Conservation (phyloP, 2,797 vertebrate species). For the Neomorphus geoffroyi region DNA sequence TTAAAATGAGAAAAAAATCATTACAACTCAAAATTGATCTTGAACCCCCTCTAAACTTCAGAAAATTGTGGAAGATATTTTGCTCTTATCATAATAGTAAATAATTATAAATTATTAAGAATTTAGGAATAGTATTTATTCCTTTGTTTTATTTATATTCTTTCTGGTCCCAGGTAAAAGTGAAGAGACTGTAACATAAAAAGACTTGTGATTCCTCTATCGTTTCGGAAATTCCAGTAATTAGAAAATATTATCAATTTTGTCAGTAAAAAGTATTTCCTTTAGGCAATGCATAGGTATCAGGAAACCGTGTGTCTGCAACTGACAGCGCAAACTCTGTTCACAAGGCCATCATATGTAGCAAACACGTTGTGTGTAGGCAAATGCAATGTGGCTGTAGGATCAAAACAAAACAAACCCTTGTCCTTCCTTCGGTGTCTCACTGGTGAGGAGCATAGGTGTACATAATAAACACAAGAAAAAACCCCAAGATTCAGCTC, state of each 20-base stretch:
- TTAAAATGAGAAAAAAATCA: not conserved
- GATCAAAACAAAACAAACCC: not conserved
- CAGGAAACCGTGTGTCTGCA: not conserved
- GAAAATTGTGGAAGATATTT: not conserved
- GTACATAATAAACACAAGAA: not conserved
- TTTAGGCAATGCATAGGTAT: not conserved
- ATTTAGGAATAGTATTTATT: not conserved
- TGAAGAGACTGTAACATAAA: not conserved
- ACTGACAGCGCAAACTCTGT: not conserved
- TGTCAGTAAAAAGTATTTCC: not conserved
- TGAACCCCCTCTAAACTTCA: not conserved
- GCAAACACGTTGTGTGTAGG: not conserved
- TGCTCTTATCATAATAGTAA: not conserved
- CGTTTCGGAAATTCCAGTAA: not conserved
- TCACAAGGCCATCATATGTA: not conserved
- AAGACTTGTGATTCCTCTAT: not conserved
- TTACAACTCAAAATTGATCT: not conserved
- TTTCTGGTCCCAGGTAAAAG: not conserved
- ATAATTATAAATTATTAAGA: not conserved
- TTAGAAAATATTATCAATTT: not conserved
- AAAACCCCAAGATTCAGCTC: not conserved
- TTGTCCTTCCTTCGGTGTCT: not conserved
- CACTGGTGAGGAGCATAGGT: not conserved
- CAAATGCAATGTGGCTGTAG: not conserved
- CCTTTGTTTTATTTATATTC: not conserved